Percentiles rank a stretch among this genome's conserved stretches.
Evolutionary conservation across 1,140 invertebrate species (phyloP).

Genomic region (Magallana angulata): DNA sequence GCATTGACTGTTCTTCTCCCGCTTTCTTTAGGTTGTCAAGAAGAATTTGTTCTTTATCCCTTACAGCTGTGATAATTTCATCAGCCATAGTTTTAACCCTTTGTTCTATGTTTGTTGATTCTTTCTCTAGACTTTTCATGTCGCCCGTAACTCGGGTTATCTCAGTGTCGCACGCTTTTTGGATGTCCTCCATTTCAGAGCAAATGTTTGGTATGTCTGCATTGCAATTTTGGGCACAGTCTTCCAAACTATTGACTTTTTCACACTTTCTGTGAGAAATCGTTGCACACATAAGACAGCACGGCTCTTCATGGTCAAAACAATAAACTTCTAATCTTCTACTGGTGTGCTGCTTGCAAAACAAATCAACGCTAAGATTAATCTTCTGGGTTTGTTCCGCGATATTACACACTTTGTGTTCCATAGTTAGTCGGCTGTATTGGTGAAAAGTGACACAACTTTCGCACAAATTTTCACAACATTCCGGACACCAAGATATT

Average conservation of each 20-base stretch:
- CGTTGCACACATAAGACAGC: slow-evolving; percentile 39
- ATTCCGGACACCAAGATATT: slow-evolving; percentile 6
- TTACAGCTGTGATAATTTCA: not conserved
- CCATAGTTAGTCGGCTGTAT: not conserved
- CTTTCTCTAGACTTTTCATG: not conserved
- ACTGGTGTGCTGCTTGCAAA: slow-evolving; percentile 27
- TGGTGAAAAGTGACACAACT: not conserved
- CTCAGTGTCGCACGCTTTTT: not conserved
- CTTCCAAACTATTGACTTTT: slow-evolving; percentile 22
- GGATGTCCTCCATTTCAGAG: not conserved
- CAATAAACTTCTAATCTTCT: slow-evolving; percentile 44
- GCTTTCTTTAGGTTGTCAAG: not conserved
- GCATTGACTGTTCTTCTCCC: not conserved
- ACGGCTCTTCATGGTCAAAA: slow-evolving; percentile 39
- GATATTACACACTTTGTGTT: not conserved
- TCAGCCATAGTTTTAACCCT: not conserved
- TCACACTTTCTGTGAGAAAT: slow-evolving; percentile 46
- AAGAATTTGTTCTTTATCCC: not conserved
- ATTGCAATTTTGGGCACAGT: not conserved
- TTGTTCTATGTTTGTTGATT: not conserved
- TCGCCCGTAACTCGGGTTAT: not conserved
- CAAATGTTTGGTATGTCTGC: not conserved
- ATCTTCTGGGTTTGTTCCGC: not conserved
- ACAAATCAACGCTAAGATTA: not conserved
- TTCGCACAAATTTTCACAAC: not conserved